phyloP scores from a whole-genome alignment of 2,113 vertebrate genomes.

The Mesitornis unicolor region DNA sequence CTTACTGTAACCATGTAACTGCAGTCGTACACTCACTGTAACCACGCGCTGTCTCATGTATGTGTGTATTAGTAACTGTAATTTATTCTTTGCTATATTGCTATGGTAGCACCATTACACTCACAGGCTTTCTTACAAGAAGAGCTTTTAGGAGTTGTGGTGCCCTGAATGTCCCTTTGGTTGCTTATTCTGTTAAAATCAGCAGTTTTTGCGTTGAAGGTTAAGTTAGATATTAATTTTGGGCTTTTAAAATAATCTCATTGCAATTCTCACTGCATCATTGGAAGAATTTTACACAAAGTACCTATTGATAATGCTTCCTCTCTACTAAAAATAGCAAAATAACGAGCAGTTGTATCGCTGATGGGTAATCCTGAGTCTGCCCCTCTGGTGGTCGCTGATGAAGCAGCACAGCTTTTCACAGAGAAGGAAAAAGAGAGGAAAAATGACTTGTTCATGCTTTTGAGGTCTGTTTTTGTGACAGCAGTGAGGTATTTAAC shows the following conservation, averaged over 20 bases:
- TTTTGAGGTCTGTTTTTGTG: neutral
- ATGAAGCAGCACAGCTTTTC: neutral
- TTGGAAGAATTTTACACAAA: neutral
- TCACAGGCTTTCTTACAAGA: neutral
- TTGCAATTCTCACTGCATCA: no score
- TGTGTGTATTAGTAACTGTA: neutral
- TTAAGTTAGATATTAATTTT: neutral
- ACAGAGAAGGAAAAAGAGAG: no score
- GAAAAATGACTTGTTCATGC: neutral
- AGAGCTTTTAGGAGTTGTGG: neutral
- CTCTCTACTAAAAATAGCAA: neutral
- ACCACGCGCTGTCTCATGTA: neutral
- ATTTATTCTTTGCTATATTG: neutral
- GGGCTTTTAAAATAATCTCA: neutral
- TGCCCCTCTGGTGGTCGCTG: neutral
- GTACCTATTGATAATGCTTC: neutral
- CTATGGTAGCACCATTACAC: no score
- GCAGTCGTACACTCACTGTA: neutral
- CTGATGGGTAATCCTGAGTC: neutral
- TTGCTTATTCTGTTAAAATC: neutral
- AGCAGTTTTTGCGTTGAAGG: neutral
- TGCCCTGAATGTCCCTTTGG: neutral
- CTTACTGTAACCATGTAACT: neutral
- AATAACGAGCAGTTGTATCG: neutral
- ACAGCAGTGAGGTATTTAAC: neutral